phyloP scores from a whole-genome alignment of 1,140 invertebrate genomes.

The Saccostrea echinata region DNA sequence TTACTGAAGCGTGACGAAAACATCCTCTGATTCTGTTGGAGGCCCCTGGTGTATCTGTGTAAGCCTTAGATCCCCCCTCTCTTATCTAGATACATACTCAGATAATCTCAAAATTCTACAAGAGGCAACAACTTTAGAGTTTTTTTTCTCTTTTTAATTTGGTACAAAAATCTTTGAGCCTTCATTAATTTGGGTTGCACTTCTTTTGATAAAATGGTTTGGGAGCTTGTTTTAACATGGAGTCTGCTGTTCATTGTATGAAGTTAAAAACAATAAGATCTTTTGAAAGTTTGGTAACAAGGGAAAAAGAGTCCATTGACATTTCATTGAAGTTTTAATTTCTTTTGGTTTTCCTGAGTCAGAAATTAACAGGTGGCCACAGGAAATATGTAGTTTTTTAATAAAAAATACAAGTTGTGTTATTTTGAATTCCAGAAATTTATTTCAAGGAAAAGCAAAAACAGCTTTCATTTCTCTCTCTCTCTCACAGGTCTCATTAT shows the following conservation, averaged over 20 bases:
- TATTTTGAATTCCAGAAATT: too few relatives aligned
- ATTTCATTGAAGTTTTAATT: neutral
- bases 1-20: neutral
- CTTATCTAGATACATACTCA: neutral
- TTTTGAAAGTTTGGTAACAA: neutral
- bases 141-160: neutral
- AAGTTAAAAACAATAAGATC: neutral
- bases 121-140: neutral
- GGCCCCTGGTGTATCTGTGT: neutral
- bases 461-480: neutral
- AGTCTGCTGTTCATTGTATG: neutral
- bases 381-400: too few relatives aligned
- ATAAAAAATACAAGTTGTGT: too few relatives aligned
- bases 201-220: neutral
- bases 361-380: neutral
- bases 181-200: conserved; percentile 10
- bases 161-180: neutral
- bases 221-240: neutral
- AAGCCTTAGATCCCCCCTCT: neutral
- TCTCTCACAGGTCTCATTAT: too few relatives aligned
- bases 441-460: too few relatives aligned
- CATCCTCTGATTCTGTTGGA: neutral
- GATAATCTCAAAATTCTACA: conserved; percentile 11
- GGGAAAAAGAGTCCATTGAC: neutral
- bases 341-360: neutral